A percentile compares a stretch with the other conserved stretches of the same genome.
phyloP scores from a whole-genome alignment of 2,888 invertebrate genomes.

The Tillus elongatus region DNA sequence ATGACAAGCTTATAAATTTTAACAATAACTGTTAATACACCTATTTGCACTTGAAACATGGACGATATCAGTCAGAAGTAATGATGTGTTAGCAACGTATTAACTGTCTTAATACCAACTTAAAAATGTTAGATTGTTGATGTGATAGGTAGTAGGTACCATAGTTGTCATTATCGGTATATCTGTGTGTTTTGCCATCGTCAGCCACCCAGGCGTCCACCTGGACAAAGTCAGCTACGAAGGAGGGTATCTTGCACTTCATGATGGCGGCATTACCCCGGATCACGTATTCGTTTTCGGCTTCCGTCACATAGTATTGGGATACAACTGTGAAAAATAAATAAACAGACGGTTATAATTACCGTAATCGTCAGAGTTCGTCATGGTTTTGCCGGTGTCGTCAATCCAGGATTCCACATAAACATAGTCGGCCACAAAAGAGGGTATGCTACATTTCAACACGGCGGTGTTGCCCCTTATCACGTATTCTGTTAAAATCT shows the following conservation, averaged over 20 bases:
- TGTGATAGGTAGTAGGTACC: no score
- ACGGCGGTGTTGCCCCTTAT: conserved; percentile 65
- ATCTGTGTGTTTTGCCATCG: conserved; percentile 56
- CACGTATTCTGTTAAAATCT: conserved; percentile 64
- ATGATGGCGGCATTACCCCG: conserved; percentile 85
- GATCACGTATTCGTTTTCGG: conserved; percentile 90
- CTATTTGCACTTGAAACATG: no score
- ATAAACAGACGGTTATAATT: no score
- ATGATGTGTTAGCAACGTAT: no score
- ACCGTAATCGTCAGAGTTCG: conserved; percentile 47
- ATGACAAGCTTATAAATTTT: no score
- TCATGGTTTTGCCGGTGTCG: conserved; percentile 50
- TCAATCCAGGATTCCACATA: conserved; percentile 62
- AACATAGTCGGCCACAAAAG: conserved; percentile 66
- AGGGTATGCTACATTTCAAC: conserved; percentile 64
- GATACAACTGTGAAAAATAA: conserved; percentile 62
- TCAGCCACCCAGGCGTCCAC: conserved; percentile 79
- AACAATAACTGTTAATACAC: no score
- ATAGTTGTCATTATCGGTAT: conserved; percentile 49
- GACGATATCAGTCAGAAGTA: no score
- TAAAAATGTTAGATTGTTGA: no score
- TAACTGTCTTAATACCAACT: no score
- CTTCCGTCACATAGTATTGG: conserved; percentile 82
- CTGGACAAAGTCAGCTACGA: conserved; percentile 85
- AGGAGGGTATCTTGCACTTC: conserved; percentile 90